Evolutionary conservation across 2,888 invertebrate genomes (phyloP).

Genomic region (Malthinus flaveolus): DNA sequence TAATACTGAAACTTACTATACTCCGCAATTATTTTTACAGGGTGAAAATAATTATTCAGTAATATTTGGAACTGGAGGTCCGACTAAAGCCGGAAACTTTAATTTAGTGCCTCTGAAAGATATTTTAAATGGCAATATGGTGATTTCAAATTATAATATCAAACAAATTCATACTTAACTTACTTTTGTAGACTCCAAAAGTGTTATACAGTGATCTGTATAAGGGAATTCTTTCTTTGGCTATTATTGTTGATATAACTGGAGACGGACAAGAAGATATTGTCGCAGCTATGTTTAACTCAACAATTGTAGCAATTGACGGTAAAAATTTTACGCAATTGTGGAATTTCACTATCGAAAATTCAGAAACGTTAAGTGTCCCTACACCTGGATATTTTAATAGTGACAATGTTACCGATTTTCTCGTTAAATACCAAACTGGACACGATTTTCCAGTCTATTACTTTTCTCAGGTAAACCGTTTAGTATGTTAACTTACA

Average conservation of each 20-base stretch:
- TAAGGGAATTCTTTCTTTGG: conserved; percentile 70
- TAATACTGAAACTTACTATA: conserved; percentile 67
- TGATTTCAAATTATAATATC: conserved; percentile 39
- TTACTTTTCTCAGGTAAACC: conserved; percentile 69
- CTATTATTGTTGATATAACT: conserved; percentile 71
- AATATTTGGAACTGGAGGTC: conserved; percentile 75
- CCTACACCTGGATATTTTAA: conserved; percentile 81
- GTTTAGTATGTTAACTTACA: conserved; percentile 2
- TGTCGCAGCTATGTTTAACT: conserved; percentile 72
- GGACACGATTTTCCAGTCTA: conserved; percentile 75
- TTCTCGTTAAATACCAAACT: conserved; percentile 69
- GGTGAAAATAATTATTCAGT: conserved; percentile 66
- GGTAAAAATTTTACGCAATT: conserved; percentile 66
- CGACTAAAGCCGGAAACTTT: conserved; percentile 71
- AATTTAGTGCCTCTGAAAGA: conserved; percentile 65
- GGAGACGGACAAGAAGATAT: conserved; percentile 73
- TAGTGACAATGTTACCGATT: conserved; percentile 75
- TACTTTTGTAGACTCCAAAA: conserved; percentile 54
- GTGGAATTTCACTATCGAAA: conserved; percentile 73
- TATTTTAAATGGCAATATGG: conserved; percentile 58
- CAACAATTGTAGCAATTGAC: conserved; percentile 72
- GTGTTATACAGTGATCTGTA: conserved; percentile 61
- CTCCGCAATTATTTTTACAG: conserved; percentile 67
- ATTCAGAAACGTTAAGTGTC: conserved; percentile 72
- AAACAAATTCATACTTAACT: conserved; percentile 27